Conservation (phyloP, 2,888 invertebrate genomes). For the Platycnemis pennipes region DNA sequence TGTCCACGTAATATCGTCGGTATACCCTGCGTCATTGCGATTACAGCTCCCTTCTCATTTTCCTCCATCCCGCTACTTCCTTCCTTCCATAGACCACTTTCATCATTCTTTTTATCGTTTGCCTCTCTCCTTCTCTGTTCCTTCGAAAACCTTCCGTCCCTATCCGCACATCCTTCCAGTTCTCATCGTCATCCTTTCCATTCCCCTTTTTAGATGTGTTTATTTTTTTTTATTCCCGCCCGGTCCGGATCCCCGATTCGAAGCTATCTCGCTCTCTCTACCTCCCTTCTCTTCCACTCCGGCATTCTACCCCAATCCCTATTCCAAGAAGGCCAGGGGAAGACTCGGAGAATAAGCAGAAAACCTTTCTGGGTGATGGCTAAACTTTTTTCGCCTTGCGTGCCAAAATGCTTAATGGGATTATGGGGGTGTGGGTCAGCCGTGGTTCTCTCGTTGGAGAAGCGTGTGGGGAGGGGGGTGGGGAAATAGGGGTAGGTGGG, state of each 20-base stretch:
- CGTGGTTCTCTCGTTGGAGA: neutral
- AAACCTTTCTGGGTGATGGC: conserved; percentile 37
- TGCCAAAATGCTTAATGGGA: conserved; percentile 60
- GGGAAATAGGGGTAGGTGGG: neutral
- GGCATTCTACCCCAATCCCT: neutral
- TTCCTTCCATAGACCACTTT: neutral
- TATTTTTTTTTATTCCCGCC: neutral
- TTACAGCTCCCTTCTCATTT: neutral
- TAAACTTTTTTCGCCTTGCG: conserved; percentile 57
- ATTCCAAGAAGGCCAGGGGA: neutral
- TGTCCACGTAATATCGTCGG: no score
- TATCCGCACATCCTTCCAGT: neutral
- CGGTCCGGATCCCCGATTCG: neutral
- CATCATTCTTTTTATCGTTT: neutral
- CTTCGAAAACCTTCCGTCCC: neutral
- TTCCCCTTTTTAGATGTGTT: neutral
- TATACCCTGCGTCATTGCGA: neutral
- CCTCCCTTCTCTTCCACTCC: neutral
- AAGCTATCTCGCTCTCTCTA: neutral
- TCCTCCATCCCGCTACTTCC: neutral
- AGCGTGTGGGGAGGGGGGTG: neutral
- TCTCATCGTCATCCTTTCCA: neutral
- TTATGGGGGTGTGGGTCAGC: conserved; percentile 41
- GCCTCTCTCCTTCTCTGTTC: neutral
- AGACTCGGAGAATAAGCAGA: conserved; percentile 30